phyloP scores from a whole-genome alignment of 2,113 vertebrate genomes.

The Solenodon paradoxus region DNA sequence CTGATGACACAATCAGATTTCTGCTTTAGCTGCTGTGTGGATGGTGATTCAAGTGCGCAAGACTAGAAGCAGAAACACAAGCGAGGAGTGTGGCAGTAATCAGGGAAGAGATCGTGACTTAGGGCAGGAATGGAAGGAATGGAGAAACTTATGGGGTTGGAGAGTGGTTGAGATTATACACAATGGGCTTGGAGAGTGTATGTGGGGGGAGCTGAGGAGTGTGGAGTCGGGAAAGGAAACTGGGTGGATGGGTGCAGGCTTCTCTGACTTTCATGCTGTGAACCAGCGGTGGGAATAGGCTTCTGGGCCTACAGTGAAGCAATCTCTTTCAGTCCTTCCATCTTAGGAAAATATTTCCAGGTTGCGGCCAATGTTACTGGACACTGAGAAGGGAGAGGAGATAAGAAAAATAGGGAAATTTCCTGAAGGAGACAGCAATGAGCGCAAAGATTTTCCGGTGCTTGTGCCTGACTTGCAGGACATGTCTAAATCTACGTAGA shows the following conservation, averaged over 20 bases:
- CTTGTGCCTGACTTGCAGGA: not conserved
- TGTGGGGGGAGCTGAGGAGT: no score
- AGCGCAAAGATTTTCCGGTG: not conserved
- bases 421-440: not conserved
- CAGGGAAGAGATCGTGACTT: not conserved
- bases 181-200: not conserved
- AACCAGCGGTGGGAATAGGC: not conserved
- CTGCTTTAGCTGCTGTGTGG: not conserved
- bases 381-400: not conserved
- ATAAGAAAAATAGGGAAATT: not conserved
- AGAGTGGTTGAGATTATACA: not conserved
- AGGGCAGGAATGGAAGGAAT: not conserved
- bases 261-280: not conserved
- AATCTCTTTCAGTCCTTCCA: not conserved
- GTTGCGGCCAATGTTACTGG: not conserved
- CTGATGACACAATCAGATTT: conserved; percentile 35
- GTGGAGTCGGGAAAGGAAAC: not conserved
- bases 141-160: not conserved
- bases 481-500: not conserved
- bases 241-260: not conserved
- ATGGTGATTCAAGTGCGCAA: conserved; percentile 32
- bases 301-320: not conserved
- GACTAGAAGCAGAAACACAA: not conserved
- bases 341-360: not conserved
- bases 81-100: not conserved